A percentile compares a stretch with the other conserved stretches of the same genome.
phyloP scores from a whole-genome alignment of 2,113 vertebrate species.

The Sisor rabdophorus region DNA sequence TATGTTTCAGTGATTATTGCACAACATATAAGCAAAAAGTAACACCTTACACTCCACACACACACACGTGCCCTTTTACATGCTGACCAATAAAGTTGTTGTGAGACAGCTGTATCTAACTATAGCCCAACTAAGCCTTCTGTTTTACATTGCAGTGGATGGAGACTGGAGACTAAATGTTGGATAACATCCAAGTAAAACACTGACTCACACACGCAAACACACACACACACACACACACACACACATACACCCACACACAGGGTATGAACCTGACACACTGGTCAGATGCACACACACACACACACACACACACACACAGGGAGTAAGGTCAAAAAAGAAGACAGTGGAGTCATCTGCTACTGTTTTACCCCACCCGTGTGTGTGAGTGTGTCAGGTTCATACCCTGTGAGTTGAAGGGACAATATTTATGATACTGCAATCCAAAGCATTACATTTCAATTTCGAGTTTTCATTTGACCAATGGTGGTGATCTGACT shows the following conservation, averaged over 20 bases:
- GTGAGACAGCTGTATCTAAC: conserved; percentile 49
- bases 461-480: conserved; percentile 35
- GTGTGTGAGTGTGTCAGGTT: conserved; percentile 27
- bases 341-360: background rate
- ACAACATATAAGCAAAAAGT: background rate
- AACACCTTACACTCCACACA: conserved; percentile 1
- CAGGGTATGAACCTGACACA: too few relatives aligned
- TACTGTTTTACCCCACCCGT: background rate
- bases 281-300: too few relatives aligned
- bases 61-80: conserved; percentile 34
- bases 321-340: too few relatives aligned
- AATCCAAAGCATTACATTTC: conserved; percentile 28
- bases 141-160: conserved; percentile 44
- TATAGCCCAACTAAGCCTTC: conserved; percentile 28
- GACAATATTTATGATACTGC: conserved; percentile 34
- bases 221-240: conserved; percentile 17
- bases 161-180: conserved; percentile 20
- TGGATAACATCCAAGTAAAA: conserved; percentile 40
- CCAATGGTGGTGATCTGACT: conserved; percentile 31
- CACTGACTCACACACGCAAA: conserved; percentile 12
- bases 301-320: too few relatives aligned
- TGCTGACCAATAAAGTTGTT: conserved; percentile 34
- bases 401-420: conserved; percentile 7
- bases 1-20: background rate
- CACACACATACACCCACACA: background rate